A percentile compares a stretch with the other conserved stretches of the same genome.
phyloP scores from a whole-genome alignment of 2,797 vertebrate species.

The Semotilus atromaculatus region DNA sequence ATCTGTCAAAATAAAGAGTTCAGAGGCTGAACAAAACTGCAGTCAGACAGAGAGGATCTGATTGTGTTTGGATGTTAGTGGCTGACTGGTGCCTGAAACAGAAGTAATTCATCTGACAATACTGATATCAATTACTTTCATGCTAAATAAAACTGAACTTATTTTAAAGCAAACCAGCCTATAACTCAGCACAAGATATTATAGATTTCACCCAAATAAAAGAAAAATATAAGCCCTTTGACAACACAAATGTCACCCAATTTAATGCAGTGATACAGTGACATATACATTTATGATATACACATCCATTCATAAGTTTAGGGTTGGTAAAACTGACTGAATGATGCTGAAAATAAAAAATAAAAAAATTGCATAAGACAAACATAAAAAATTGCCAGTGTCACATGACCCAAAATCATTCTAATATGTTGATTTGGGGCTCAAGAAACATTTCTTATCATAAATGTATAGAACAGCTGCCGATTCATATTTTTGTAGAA shows the following conservation, averaged over 20 bases:
- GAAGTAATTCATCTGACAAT: not conserved
- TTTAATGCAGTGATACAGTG: not conserved
- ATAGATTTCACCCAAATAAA: not conserved
- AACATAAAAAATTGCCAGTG: too few species aligned
- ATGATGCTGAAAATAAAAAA: too few species aligned
- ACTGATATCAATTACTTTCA: not conserved
- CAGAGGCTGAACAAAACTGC: not conserved
- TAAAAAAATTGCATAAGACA: too few species aligned
- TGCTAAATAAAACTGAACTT: not conserved
- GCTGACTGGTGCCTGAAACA: not conserved
- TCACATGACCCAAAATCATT: too few species aligned
- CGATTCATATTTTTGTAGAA: too few species aligned
- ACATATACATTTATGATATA: not conserved
- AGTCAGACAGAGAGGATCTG: slow-evolving; percentile 3
- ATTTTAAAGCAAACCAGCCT: not conserved
- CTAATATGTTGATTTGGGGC: too few species aligned
- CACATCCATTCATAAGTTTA: not conserved
- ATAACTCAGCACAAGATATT: not conserved
- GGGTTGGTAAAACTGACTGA: not conserved
- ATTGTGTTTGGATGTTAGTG: not conserved
- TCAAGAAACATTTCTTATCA: too few species aligned
- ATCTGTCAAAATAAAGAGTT: slow-evolving; percentile 77
- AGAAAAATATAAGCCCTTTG: not conserved
- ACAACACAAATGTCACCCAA: too few species aligned
- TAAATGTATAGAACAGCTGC: too few species aligned